phyloP scores from a whole-genome alignment of 2,888 invertebrate genomes.

The Graphium colonna region DNA sequence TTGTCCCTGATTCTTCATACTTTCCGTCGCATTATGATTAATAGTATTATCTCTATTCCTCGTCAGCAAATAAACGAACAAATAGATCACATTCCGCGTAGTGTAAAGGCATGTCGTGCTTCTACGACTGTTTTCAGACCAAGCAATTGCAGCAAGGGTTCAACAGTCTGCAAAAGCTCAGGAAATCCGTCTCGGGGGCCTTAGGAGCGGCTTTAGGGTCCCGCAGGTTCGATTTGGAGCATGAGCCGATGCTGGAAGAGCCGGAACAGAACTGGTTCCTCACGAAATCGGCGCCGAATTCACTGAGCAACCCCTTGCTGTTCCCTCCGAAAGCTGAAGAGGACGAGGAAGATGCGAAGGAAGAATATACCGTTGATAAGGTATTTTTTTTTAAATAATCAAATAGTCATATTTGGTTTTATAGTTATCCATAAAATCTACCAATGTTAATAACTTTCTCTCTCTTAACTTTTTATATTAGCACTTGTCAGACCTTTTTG shows the following conservation, averaged over 20 bases:
- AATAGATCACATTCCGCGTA: conserved; percentile 52
- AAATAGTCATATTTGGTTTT: too few species aligned
- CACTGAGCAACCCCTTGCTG: conserved; percentile 82
- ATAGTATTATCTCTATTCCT: conserved; percentile 65
- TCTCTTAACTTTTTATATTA: too few species aligned
- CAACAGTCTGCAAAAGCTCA: conserved; percentile 85
- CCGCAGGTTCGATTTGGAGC: conserved; percentile 71
- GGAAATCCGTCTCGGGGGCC: conserved; percentile 84
- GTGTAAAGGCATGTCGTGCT: conserved; percentile 78
- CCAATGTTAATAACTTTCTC: too few species aligned
- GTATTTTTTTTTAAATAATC: too few species aligned
- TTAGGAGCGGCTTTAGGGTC: conserved; percentile 74
- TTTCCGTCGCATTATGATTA: background rate
- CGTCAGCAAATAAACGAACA: conserved; percentile 47
- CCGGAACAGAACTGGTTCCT: conserved; percentile 87
- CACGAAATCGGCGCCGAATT: conserved; percentile 89
- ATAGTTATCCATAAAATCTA: too few species aligned
- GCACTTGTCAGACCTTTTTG: too few species aligned
- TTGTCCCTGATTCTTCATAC: background rate
- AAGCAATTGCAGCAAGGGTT: conserved; percentile 77
- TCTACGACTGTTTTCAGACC: conserved; percentile 77
- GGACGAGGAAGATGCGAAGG: conserved; percentile 60
- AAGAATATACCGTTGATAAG: conserved; percentile 61
- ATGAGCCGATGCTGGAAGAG: conserved; percentile 72
- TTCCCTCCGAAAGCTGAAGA: conserved; percentile 54